These are phyloP conservation scores for Chinchilla lanigera DNA, from an alignment of 2,113 vertebrate species.

Conservation along the genomic window DNA sequence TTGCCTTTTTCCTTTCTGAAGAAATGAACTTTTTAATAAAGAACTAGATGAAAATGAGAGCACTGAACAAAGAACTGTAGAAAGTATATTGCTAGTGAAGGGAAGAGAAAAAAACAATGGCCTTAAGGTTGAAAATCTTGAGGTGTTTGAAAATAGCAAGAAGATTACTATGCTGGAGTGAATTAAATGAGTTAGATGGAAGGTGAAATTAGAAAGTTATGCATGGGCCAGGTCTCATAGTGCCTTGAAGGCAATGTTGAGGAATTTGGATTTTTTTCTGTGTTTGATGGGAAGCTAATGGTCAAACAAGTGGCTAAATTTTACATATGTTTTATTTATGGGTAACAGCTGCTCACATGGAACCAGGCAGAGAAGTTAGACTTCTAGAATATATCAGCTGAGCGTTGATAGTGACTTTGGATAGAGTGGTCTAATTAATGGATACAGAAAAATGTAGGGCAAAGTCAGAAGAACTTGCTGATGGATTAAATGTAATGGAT, in stretches of 20 bases:
- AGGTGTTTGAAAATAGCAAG: constrained; percentile 1
- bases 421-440: neutral
- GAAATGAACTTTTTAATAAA: constrained; percentile 14
- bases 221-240: neutral
- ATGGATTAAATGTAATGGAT: neutral
- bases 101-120: neutral
- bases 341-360: neutral
- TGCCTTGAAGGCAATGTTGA: neutral
- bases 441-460: neutral
- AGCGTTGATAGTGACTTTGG: neutral
- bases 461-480: neutral
- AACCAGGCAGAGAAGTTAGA: neutral
- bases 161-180: neutral
- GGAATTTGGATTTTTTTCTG: neutral
- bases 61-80: neutral
- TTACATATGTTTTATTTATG: neutral
- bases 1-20: neutral
- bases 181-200: constrained; percentile 5
- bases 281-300: neutral
- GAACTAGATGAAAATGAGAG: constrained; percentile 27
- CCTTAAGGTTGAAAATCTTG: neutral
- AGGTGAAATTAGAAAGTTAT: neutral
- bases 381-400: neutral
- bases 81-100: constrained; percentile 12
- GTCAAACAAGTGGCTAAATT: neutral